Evolutionary conservation across 2,113 vertebrate genomes (phyloP), one percentile per base, ranked within the genome.

Genomic region (Baryphthengus martii): DNA sequence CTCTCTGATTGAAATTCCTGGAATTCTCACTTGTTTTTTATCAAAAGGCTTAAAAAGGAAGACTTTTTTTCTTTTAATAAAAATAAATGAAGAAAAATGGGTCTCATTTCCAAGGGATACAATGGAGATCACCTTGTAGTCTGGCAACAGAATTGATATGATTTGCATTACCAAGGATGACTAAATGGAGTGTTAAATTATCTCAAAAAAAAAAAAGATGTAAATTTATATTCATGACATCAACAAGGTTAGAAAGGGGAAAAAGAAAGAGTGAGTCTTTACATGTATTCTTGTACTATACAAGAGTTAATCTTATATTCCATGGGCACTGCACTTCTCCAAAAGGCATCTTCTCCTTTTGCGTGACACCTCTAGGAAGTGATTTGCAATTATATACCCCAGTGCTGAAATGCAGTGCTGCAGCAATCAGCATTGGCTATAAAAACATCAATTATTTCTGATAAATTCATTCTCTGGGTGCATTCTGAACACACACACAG

Each of bases 141-240:
- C 68, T 88, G 70, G 85, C 77, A 97, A 74, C 37, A 89, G 93
- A 94, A 74, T 91, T 93, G 88, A 85, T 95, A 55, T 74, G 85
- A 97, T 95, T 96, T 96, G 74, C 93, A 93, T 97, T 93, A 91
- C 87, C 86, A 94, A 98, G 88, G 96, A 95, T 96, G 71, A 96
- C 89, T 97, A 97, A 97, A 94, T 97, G 87, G 89, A 86, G 83
- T 97, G 78, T 96, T 96, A 98, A 96, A 96, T 97, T 95, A 88
- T 96, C 95, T 95, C 70, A 55, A 94, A 90, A 72, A 92, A 95
- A 88, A 88, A 45, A 85, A 67, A 90, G 85, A 45, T n/a, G 37
- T 94, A 58, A 93, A 94, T 88, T 82, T 73, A 86, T 88, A 75
- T 94, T 88, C 91, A 84, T 80, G 76, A 86, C 90, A 95, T 85